Evolutionary conservation across 1,140 invertebrate species (phyloP), one percentile per base, ranked within the genome.

Genomic region (Teleopsis dalmanni): DNA sequence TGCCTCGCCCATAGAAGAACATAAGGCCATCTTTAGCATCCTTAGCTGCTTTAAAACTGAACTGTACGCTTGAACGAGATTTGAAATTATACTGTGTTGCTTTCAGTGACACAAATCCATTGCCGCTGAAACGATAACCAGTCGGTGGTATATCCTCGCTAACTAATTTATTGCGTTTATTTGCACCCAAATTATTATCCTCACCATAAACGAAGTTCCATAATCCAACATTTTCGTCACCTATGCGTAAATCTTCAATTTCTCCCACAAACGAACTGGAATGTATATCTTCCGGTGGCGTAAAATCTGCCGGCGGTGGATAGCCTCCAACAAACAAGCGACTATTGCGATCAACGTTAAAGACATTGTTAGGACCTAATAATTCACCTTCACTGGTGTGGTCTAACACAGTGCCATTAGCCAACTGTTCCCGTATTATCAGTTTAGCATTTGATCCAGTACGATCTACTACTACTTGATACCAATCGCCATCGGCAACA

Each of bases 311-410:
- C 0, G 90, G 87, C 3, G 70, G 65, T 0, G 91, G 88, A 51
- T 89, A 84, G 3, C 94, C 92, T 21, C 95, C 95, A 3, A 96
- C 83, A 68, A 88, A 96, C 9, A 98, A 72, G 62, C 87, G 91
- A 3, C 91, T 91, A 45, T 85, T 79, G 25, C 91, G 80, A 60
- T 94, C 87, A 13, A 97, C 75, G 71, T 95, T 91, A 54, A 96
- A 86, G 11, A 95, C 85, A 3, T 85, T 85, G 53, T 83, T 76
- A 0, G 79, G 71, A 3, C 91, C 89, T 0, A 80, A 75, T 2
- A 85, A 50, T n/a, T 78, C 76, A 11, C 78, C 75, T 25, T 84
- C 80, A 25, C 78, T 81, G 0, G 70, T 48, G 21, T 68, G 65
- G 3, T 63, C 59, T 11, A 40, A 11, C 4, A 64, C 40, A 38